Evolutionary conservation across 2,888 invertebrate species (phyloP).

Genomic region (Troides oblongomaculatus): DNA sequence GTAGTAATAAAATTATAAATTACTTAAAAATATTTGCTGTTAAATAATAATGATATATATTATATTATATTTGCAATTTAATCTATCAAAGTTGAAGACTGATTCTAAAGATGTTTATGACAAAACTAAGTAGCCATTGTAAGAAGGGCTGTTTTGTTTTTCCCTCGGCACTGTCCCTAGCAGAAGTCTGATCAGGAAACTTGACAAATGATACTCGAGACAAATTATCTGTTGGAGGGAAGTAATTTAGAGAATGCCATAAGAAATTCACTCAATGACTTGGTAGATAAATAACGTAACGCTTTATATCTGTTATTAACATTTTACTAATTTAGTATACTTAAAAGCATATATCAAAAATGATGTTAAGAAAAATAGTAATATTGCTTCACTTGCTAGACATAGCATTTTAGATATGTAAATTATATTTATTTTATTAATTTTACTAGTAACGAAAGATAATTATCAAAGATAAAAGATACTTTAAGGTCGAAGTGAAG

Average conservation of each 20-base stretch:
- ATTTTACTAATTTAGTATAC: not conserved
- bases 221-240: slow-evolving; percentile 25
- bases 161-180: slow-evolving; percentile 16
- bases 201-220: slow-evolving; percentile 26
- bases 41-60: not conserved
- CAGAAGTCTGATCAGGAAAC: slow-evolving; percentile 27
- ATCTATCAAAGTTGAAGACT: slow-evolving; percentile 15
- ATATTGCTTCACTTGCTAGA: too few species aligned
- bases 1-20: too few species aligned
- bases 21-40: too few species aligned
- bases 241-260: slow-evolving; percentile 15
- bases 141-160: slow-evolving; percentile 24
- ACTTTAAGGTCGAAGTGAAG: too few species aligned
- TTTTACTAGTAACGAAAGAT: too few species aligned
- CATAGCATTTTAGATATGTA: too few species aligned
- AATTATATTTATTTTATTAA: too few species aligned
- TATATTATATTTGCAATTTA: slow-evolving; percentile 1
- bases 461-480: too few species aligned
- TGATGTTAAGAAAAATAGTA: too few species aligned
- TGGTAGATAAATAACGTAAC: slow-evolving; percentile 6
- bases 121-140: slow-evolving; percentile 20
- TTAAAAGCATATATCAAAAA: too few species aligned
- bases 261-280: slow-evolving; percentile 14
- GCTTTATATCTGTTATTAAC: not conserved
- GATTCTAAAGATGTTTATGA: slow-evolving; percentile 14